Percentiles rank a stretch among this genome's conserved stretches.
phyloP scores from a whole-genome alignment of 1,140 invertebrate genomes.

The Charaxes varanes region DNA sequence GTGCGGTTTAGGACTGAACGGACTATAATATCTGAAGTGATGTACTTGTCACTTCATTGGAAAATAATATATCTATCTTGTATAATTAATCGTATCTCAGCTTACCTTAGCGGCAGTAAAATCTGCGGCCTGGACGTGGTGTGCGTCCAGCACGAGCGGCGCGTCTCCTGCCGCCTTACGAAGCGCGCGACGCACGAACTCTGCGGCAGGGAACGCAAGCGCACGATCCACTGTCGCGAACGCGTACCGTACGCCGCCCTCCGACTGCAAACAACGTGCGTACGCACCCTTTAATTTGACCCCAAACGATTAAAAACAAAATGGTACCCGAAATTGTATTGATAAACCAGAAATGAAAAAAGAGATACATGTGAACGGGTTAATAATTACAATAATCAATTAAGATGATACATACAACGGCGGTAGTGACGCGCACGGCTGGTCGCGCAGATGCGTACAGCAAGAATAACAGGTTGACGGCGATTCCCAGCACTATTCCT shows the following conservation, averaged over 20 bases:
- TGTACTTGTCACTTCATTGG: no score
- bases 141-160: constrained; percentile 85
- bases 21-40: no score
- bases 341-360: no score
- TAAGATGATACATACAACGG: constrained; percentile 70
- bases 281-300: no score
- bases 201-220: constrained; percentile 84
- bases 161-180: constrained; percentile 78
- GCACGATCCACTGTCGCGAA: constrained; percentile 83
- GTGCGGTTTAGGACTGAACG: no score
- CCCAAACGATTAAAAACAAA: no score
- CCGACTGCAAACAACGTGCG: constrained; percentile 42
- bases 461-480: constrained; percentile 84
- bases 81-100: no score
- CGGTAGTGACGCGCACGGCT: constrained; percentile 76
- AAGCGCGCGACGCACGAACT: constrained; percentile 84
- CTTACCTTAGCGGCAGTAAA: constrained; percentile 83
- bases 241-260: constrained; percentile 79
- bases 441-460: constrained; percentile 88
- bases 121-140: constrained; percentile 84
- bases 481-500: constrained; percentile 88
- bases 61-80: no score
- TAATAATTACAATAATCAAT: no score
- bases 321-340: no score
- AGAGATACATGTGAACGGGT: no score